Percentiles rank a stretch among this genome's conserved stretches.
Evolutionary conservation across 2,113 vertebrate species (phyloP).

Genomic region (Chaetorhynchus papuensis): DNA sequence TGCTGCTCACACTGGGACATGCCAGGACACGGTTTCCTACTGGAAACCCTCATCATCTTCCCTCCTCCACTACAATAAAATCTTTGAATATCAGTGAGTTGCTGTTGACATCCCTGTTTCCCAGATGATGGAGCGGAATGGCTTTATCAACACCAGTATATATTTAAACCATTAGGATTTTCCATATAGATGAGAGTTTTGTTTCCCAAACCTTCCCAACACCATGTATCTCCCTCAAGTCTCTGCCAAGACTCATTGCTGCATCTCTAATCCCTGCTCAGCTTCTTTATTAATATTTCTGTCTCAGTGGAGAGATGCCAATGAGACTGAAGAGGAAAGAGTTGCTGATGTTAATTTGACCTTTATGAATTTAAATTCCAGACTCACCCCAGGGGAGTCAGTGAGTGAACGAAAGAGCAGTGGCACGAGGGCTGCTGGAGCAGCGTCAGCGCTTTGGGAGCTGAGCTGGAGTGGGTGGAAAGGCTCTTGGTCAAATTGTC

Average conservation of each 20-base stretch:
- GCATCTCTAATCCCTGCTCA: background rate
- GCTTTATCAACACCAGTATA: accelerated
- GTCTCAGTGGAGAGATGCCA: background rate
- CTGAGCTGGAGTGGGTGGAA: background rate
- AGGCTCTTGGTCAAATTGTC: background rate
- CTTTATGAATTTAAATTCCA: slow-evolving; percentile 24
- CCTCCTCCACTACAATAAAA: background rate
- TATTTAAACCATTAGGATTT: background rate
- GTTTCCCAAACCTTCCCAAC: background rate
- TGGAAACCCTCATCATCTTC: background rate
- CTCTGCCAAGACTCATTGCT: background rate
- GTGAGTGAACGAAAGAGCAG: background rate
- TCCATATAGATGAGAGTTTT: background rate
- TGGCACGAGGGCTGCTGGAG: background rate
- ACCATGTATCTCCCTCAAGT: background rate
- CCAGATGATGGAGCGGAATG: background rate
- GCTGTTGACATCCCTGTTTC: background rate
- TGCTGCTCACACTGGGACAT: background rate
- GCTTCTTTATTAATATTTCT: background rate
- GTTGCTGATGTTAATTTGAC: background rate
- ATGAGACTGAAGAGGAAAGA: background rate
- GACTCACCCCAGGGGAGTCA: background rate
- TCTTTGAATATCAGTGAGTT: background rate
- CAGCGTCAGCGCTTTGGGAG: accelerated
- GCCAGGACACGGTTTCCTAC: background rate